Evolutionary conservation across 2,797 vertebrate species (phyloP), one percentile per base, ranked within the genome.

Genomic region (Epinephelus coioides): DNA sequence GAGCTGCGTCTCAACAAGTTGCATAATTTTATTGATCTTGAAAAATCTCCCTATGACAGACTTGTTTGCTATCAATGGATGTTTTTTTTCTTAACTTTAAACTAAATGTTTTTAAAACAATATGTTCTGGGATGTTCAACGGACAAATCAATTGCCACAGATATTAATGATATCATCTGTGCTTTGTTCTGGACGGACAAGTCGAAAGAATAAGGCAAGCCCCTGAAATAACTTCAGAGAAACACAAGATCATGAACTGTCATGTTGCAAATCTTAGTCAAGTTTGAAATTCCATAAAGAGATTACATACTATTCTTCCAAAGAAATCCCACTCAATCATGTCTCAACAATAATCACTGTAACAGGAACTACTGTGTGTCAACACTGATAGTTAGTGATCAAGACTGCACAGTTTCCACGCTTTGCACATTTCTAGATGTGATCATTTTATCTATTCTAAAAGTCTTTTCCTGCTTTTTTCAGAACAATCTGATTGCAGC

Each of bases 381-480:
- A 60, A n/a, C 8, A 7, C 10, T n/a, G 9, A 56, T 12, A 67
- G 13, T 5, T 75, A 13, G 12, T 12, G 19, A 46, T 9, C 19
- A 57, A 27, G 21, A 43, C 4, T 30, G 59, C 68, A 23, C 21
- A 0, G 27, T 49, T 62, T 76, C 3, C 9, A 40, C 19, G 18
- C n/a, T 53, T 67, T 34, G 21, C 9, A 55, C 23, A 69, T 11
- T 6, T 25, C 13, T 12, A 69, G 30, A 60, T 6, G 18, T 15
- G 21, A 64, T 12, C 2, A 2, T 11, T 46, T 34, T 12, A 27
- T 73, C 43, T 62, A 12, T 51, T 21, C 13, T 64, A 25, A 3
- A 18, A 15, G 2, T 6, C 34, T 46, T 79, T 72, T 70, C n/a
- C 67, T 74, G 51, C 14, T 63, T 63, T 70, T 71, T 0, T 30